Conservation (phyloP, 2,113 vertebrate species). For the Eulemur rufifrons region DNA sequence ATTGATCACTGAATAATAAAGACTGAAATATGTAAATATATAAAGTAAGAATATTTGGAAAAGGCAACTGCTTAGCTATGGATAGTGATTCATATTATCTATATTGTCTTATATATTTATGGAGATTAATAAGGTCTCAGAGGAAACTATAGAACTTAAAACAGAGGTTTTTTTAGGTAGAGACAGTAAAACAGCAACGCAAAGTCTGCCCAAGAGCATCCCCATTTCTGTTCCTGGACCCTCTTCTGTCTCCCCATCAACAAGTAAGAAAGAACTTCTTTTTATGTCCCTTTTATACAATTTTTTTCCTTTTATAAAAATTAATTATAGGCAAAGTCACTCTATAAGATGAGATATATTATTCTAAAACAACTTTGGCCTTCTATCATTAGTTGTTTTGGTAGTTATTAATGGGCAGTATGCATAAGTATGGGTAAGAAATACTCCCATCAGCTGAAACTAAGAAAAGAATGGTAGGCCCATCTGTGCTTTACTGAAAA, state of each 20-base stretch:
- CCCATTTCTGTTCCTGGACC: slow-evolving; percentile 87
- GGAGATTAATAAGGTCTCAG: background rate
- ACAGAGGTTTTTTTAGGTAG: slow-evolving; percentile 86
- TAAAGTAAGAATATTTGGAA: background rate
- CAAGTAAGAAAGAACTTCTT: slow-evolving; percentile 80
- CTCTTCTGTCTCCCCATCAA: slow-evolving; percentile 79
- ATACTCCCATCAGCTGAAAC: background rate
- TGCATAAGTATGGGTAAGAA: background rate
- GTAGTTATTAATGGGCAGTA: background rate
- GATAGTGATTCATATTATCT: background rate
- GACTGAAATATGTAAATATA: background rate
- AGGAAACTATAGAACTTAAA: slow-evolving; percentile 52
- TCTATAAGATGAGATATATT: background rate
- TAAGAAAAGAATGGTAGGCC: background rate
- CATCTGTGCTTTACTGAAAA: background rate
- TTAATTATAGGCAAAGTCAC: background rate
- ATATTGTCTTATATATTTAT: background rate
- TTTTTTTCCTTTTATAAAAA: background rate
- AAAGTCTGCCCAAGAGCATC: slow-evolving; percentile 86
- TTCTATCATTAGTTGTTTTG: background rate
- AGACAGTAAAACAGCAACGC: slow-evolving; percentile 89
- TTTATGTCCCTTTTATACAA: background rate
- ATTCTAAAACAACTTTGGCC: background rate
- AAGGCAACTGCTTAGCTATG: background rate
- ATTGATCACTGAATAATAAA: background rate